Base-by-base conservation (phyloP, 2,113 vertebrate species). In the Pipra filicauda region DNA sequence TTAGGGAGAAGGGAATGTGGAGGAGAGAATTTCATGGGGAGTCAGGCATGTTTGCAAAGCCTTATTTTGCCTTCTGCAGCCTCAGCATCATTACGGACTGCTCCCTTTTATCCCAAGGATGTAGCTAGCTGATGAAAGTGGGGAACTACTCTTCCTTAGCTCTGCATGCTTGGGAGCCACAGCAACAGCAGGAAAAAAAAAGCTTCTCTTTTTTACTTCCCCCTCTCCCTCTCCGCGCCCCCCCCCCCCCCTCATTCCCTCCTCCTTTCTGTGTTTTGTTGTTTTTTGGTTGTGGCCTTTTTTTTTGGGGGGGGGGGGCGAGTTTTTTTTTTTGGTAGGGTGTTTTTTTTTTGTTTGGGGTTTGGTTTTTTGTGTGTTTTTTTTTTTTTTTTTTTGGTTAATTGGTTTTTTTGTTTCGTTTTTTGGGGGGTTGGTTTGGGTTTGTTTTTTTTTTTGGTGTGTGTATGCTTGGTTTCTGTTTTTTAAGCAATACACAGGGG, bases 41-140 rank as follows among this genome's bases (percentile, higher is more conserved):
- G 66, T 76, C 89, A 94, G 82, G 93, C 95, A 67, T 80, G 67
- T 93, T 95, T 91, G 78, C 91, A 72, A 79, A 95, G 73, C 90
- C 69, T 88, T 82, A 24, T 91, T 95, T 95, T 93, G 91, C 70
- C 89, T 95, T 80, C 78, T 93, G 95, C 94, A 88, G 90, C 90
- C 81, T 97, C 96, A 93, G 95, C 94, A 94, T 91, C 96, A 66
- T 91, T 89, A 80, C 73, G 88, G 61, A 85, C 85, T 95, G 96
- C 85, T 96, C 91, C 91, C 52, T 94, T 95, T 95, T 72, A 92
- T 92, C 92, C 95, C 93, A 48, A 69, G 89, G 92, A 95, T 91
- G 85, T 74, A 88, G 92, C 72, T 86, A 19, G 91, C 83, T 90
- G 91, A 80, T 92, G 72, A 91, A 96, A 94, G 93, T 93, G 88